Evolutionary conservation across 2,797 vertebrate genomes (phyloP).

Genomic region (Crocidura indochinensis): DNA sequence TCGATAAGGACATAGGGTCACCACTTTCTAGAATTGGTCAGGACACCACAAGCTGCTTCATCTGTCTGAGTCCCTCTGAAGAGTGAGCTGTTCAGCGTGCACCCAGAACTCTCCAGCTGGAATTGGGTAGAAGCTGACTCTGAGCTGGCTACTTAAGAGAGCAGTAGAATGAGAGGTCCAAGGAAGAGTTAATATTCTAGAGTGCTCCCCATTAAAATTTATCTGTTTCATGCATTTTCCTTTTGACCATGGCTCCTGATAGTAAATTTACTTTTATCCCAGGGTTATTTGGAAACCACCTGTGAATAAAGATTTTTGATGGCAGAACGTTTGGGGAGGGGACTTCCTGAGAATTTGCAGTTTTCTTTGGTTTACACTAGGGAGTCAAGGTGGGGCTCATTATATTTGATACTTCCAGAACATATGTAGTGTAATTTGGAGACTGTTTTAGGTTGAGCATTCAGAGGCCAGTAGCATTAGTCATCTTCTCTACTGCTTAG

Average conservation of each 20-base stretch:
- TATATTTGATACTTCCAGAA: not conserved
- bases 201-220: not conserved
- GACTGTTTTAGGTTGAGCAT: not conserved
- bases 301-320: not conserved
- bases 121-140: too few species aligned
- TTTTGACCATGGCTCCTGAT: not conserved
- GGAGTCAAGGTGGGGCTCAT: not conserved
- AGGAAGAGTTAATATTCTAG: not conserved
- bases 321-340: not conserved
- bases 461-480: conserved; percentile 17
- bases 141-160: too few species aligned
- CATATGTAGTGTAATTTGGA: not conserved
- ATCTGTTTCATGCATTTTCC: not conserved
- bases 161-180: too few species aligned
- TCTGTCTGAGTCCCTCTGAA: too few species aligned
- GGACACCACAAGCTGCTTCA: too few species aligned
- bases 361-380: not conserved
- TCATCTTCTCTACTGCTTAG: conserved; percentile 58
- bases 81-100: too few species aligned
- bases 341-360: not conserved
- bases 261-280: not conserved
- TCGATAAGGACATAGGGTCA: too few species aligned
- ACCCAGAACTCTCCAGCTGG: too few species aligned
- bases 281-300: not conserved
- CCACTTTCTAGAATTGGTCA: too few species aligned